Base-by-base conservation (phyloP, 2,113 vertebrate genomes). In the Grammomys dolichurus region DNA sequence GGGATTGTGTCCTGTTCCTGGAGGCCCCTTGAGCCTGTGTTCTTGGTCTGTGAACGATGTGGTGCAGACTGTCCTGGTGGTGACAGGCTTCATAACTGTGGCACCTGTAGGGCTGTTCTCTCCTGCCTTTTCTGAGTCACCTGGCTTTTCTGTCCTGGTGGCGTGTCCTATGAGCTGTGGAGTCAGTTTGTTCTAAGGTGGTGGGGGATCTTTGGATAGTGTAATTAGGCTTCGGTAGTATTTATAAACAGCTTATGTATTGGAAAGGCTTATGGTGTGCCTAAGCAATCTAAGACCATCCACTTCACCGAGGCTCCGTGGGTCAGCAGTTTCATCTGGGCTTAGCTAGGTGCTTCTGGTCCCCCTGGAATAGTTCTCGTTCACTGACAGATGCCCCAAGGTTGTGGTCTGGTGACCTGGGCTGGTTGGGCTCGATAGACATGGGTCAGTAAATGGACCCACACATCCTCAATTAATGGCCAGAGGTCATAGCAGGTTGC, bases 81-180 rank as follows among this genome's bases (percentile, higher is more conserved):
- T 4, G 8, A 19, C 0, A n/a, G 85, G 88, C 46, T 26, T 8
- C 0, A 0, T 11, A 2, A 7, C 0, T 7, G 20, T 24, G 33
- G 7, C 6, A 8, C 24, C 14, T 14, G 31, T 5, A 40, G 20
- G 3, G 43, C 75, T n/a, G 20, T 7, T 12, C 33, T 51, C 26
- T 65, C 33, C 19, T 1, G 31, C 65, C 67, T 58, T n/a, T 19
- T 19, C 33, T 5, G 2, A 7, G 28, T 36, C 26, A 1, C 51
- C 33, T 31, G 88, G 16, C 43, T 58, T 56, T 14, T 24, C 54
- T 46, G 31, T 81, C 43, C 63, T 69, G 40, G 33, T 82, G 11
- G 40, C 28, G 56, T 75, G 46, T 80, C 63, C 24, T 6, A 4
- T 12, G 56, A 70, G 43, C 87, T 54, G 1, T 16, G 13, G n/a